Evolutionary conservation across 2,888 invertebrate species (phyloP), one percentile per base, ranked within the genome.

Genomic region (Oscheius sp.): DNA sequence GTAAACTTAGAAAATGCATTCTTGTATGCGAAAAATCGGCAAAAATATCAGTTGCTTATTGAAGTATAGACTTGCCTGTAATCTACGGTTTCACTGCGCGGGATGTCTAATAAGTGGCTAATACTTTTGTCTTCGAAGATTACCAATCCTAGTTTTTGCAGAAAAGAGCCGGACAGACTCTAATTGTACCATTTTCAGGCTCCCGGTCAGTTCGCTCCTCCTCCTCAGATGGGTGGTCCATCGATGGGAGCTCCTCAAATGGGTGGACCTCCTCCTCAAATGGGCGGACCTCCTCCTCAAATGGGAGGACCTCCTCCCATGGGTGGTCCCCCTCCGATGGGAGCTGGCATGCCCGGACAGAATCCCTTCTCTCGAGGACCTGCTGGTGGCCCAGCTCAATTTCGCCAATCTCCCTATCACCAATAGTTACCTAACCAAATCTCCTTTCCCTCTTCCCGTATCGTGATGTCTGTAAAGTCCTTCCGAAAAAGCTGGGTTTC

Each of bases 331-430:
- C 66, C 74, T 11, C 62, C 58, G 59, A 66, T 57, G 47, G 74
- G 74, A 21, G 63, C 70, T 57, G 77, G 73, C 55, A 66, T 76
- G 13, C 76, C 75, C 29, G 82, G 82, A 59, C 76, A 57, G 29
- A 84, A 84, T 73, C 84, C 84, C 50, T 84, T 83, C 60, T 79
- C 84, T 21, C 68, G 84, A 63, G 79, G 77, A 42, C 42, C 42
- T 35, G 81, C 83, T 10, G 70, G 65, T 21, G 74, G 60, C 33
- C 74, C 77, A 5, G 70, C 77, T 48, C 7, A 9, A 5, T 83
- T 77, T 68, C 79, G 82, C 58, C 82, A 82, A 58, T 84, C 84
- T 53, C 84, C 82, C 33, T 84, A 82, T 66, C 82, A 83, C 33
- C 83, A 84, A 42, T 78, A 76, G 60, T n/a, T 3, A 47, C 2